Evolutionary conservation across 2,113 vertebrate genomes (phyloP).

Genomic region (Bos taurus): ARS-UCD2.0 NC_037333.1:60833001-60833500

Average conservation of each 20-base stretch:
- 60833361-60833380: neutral
- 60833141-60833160: neutral
- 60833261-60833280: neutral
- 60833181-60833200: neutral
- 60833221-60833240: neutral
- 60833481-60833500: conserved; percentile 29
- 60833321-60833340: neutral
- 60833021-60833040: neutral
- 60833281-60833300: neutral
- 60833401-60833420: neutral
- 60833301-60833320: neutral
- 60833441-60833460: neutral
- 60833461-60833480: neutral
- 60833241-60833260: neutral
- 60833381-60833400: neutral
- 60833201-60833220: neutral
- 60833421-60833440: neutral
- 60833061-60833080: neutral
- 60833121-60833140: neutral
- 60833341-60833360: neutral
- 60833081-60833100: neutral
- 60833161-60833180: neutral
- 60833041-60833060: neutral
- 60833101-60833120: neutral
- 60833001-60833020: neutral